phyloP scores from a whole-genome alignment of 2,113 vertebrate genomes.

The Henicopernis longicauda region DNA sequence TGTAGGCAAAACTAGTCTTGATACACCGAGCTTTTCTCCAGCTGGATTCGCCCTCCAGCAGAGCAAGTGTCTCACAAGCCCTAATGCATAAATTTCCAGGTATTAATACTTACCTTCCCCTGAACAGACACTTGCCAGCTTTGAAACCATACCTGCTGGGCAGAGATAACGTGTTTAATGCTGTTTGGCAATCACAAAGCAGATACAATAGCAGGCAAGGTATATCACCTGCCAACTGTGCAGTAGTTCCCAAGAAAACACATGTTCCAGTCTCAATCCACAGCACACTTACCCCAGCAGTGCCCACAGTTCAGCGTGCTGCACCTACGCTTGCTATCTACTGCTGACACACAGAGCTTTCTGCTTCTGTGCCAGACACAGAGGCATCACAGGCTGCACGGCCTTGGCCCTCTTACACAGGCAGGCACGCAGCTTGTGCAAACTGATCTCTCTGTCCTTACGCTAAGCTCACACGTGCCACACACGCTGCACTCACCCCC shows the following conservation, averaged over 20 bases:
- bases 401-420: neutral
- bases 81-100: neutral
- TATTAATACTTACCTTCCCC: neutral
- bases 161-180: neutral
- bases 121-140: neutral
- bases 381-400: neutral
- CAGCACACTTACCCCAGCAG: neutral
- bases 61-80: neutral
- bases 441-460: neutral
- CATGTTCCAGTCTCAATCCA: neutral
- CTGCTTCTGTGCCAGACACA: neutral
- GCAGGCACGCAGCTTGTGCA: neutral
- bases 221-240: neutral
- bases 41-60: neutral
- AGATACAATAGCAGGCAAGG: neutral
- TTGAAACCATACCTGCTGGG: neutral
- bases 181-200: neutral
- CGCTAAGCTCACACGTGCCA: neutral
- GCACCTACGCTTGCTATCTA: neutral
- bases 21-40: neutral
- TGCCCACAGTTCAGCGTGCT: neutral
- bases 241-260: neutral
- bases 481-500: accelerated
- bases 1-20: neutral
- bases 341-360: neutral